Evolutionary conservation across 2,113 vertebrate genomes (phyloP).

Genomic region (Naja naja): DNA sequence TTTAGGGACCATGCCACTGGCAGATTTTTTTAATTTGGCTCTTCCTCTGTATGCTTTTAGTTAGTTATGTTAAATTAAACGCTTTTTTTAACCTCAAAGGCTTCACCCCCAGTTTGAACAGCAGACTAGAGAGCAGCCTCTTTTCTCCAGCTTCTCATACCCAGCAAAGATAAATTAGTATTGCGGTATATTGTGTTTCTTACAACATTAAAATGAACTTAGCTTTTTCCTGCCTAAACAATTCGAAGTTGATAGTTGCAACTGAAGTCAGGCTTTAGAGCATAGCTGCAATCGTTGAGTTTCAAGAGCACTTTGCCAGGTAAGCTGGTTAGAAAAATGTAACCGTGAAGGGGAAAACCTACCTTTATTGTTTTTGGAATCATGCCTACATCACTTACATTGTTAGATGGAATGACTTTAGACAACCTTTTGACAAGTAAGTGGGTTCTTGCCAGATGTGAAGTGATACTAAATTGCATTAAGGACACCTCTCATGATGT

Average conservation of each 20-base stretch:
- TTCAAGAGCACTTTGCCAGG: not conserved
- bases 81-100: not conserved
- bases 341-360: not conserved
- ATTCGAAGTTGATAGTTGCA: not conserved
- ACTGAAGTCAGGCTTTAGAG: not conserved
- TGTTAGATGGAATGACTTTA: not conserved
- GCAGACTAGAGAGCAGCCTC: not conserved
- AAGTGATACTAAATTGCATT: not conserved
- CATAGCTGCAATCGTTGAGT: not conserved
- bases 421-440: not conserved
- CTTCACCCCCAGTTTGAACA: not conserved
- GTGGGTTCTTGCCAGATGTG: not conserved
- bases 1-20: not conserved
- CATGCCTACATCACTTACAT: not conserved
- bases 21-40: not conserved
- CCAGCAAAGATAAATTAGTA: not conserved
- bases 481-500: not conserved
- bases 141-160: not conserved
- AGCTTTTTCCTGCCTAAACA: not conserved
- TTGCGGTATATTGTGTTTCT: not conserved
- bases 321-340: not conserved
- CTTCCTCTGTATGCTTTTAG: not conserved
- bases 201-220: not conserved
- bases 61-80: not conserved
- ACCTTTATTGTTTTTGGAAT: not conserved